Evolutionary conservation across 2,797 vertebrate species (phyloP), one percentile per base, ranked within the genome.

Genomic region (Setipinna tenuifilis): DNA sequence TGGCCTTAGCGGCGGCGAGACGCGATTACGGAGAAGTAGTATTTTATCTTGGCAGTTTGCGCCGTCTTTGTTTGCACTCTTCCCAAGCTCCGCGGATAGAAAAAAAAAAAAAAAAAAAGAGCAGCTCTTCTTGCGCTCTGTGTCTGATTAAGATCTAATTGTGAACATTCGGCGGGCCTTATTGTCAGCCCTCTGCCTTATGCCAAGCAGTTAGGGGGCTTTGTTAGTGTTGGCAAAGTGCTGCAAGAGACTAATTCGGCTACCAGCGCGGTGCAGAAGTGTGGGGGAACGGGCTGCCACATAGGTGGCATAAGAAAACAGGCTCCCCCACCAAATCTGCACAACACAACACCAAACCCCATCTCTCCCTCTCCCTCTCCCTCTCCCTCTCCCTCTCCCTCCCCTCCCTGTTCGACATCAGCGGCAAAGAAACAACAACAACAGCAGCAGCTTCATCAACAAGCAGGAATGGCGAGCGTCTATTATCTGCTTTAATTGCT

Each of bases 91-190:
- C 83, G 87, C 92, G 97, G 95, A 97, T 98, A 96, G 97, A 98
- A 98, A 96, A 93, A 87, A 94, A 48, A 48, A 48, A 48, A 10
- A 48, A 48, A 48, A 54, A 54, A 97, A 98, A 98, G 96, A 93
- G 87, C 94, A 94, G 94, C 94, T 54, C 93, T 94, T 78, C 68
- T 93, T 93, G 94, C 93, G 95, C 95, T 95, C 96, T 96, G 96
- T 91, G 94, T 96, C 95, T 97, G 97, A 98, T 98, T 97, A 96
- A 94, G 94, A 97, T 96, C 96, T 96, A 96, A 96, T 97, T 95
- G 96, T 97, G 97, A 97, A 96, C 96, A 94, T 94, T 96, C 93
- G 91, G 91, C 65, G 86, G 86, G 90, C 90, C 90, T 91, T 92
- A 93, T 94, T 92, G 93, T 94, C 93, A 90, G 89, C 89, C 91